Conservation (phyloP, 2,888 invertebrate genomes). For the Baronia brevicornis region DNA sequence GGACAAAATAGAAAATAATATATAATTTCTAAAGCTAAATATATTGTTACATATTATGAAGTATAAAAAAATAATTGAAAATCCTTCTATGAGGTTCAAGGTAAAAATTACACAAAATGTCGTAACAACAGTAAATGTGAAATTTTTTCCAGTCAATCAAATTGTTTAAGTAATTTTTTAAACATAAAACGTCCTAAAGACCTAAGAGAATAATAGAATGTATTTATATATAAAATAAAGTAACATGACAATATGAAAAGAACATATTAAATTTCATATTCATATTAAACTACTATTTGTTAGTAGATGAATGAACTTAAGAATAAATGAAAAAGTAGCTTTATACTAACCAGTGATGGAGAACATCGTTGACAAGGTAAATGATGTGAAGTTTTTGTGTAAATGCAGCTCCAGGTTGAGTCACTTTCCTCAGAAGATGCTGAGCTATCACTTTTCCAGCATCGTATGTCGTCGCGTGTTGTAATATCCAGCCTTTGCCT, state of each 20-base stretch:
- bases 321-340: slow-evolving; percentile 1
- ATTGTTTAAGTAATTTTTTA: no score
- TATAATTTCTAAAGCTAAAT: background rate
- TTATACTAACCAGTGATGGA: slow-evolving; percentile 94
- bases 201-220: no score
- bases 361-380: slow-evolving; percentile 98
- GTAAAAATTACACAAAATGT: no score
- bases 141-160: no score
- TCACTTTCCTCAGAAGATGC: slow-evolving; percentile 91
- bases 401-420: slow-evolving; percentile 82
- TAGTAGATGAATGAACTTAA: slow-evolving; percentile 5
- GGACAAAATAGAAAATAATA: slow-evolving; percentile 24
- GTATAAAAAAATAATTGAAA: no score
- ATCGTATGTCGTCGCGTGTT: slow-evolving; percentile 86
- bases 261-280: no score
- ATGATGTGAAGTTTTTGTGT: slow-evolving; percentile 96
- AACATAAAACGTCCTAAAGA: no score
- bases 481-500: slow-evolving; percentile 98
- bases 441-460: slow-evolving; percentile 92
- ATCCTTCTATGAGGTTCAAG: no score
- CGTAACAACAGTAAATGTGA: no score
- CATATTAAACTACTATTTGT: slow-evolving; percentile 8
- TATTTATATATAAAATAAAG: slow-evolving; percentile 15
- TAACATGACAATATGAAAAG: no score
- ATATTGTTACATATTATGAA: no score